A percentile compares a stretch with the other conserved stretches of the same genome.
phyloP scores from a whole-genome alignment of 2,888 invertebrate species.

The Leucania comma region DNA sequence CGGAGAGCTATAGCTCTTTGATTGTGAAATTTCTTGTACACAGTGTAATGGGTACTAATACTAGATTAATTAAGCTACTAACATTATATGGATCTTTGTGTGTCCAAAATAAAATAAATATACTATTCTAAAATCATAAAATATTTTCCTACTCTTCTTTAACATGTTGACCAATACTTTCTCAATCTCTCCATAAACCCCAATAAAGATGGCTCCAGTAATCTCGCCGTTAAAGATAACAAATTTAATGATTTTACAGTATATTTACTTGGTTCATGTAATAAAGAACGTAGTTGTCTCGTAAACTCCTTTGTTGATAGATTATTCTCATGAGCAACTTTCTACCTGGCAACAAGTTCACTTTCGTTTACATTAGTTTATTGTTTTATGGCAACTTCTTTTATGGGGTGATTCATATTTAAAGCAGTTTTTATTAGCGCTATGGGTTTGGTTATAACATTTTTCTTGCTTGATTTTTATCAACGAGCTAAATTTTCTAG shows the following conservation, averaged over 20 bases:
- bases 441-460: background rate
- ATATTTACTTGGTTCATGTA: constrained; percentile 33
- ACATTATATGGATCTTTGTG: no score
- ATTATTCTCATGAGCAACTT: constrained; percentile 55
- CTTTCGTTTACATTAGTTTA: constrained; percentile 52
- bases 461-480: background rate
- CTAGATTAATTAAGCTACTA: no score
- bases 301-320: constrained; percentile 55
- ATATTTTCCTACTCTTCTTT: constrained; percentile 4
- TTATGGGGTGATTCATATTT: constrained; percentile 21
- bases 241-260: constrained; percentile 29
- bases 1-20: no score
- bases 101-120: no score
- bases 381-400: constrained; percentile 41
- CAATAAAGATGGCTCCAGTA: constrained; percentile 4
- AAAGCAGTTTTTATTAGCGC: background rate
- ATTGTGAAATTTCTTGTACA: no score
- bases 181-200: background rate
- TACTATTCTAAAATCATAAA: no score
- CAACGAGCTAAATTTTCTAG: background rate
- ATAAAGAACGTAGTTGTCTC: constrained; percentile 30
- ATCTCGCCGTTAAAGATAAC: background rate
- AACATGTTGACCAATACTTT: background rate
- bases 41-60: no score
- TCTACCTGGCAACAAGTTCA: constrained; percentile 45